Base-by-base conservation (phyloP, 2,888 invertebrate genomes). In the Plebejus anna region DNA sequence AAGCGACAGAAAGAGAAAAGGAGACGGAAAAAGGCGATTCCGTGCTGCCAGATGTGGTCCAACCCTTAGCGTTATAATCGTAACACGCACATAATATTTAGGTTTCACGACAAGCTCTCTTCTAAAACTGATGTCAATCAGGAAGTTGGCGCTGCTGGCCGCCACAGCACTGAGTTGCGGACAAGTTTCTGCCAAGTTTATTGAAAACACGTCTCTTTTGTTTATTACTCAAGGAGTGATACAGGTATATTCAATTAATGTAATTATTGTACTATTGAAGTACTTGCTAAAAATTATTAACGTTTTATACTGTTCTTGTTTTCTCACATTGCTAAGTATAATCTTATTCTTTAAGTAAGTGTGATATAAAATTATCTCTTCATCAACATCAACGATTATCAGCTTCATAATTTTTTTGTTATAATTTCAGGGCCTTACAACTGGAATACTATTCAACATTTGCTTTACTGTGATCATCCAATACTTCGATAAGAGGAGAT, bases 401-500 rank as follows among this genome's bases (percentile, higher is more conserved):
- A 42, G 42, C 42, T 42, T 42, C 7, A 42, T 7, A 38, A 42
- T 42, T 42, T 42, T 47, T 11, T 9, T 47, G 75, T 1, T 4
- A 32, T 66, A 28, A 28, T 88, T 85, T 47, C 83, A 91, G 90
- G 83, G 83, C 59, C 7, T 82, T 2, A 85, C 88, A 1, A 13
- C 81, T 11, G 90, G 90, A n/a, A 79, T 87, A 2, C 76, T 87
- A 36, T 85, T 79, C 75, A 90, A 87, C 78, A 76, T 88, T 47
- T 81, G 85, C 1, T 84, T 80, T 70, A 86, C 89, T 0, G 76
- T 83, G 38, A 6, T 90, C 0, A 90, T 88, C 72, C 84, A 87
- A 16, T 90, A 90, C 78, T 91, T 90, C 75, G 80, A 85, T 4
- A 82, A 85, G 75, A 88, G 84, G 78, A 84, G 88, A 77, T 79